Evolutionary conservation across 2,113 vertebrate species (phyloP).

Genomic region (Leucosticte australis): DNA sequence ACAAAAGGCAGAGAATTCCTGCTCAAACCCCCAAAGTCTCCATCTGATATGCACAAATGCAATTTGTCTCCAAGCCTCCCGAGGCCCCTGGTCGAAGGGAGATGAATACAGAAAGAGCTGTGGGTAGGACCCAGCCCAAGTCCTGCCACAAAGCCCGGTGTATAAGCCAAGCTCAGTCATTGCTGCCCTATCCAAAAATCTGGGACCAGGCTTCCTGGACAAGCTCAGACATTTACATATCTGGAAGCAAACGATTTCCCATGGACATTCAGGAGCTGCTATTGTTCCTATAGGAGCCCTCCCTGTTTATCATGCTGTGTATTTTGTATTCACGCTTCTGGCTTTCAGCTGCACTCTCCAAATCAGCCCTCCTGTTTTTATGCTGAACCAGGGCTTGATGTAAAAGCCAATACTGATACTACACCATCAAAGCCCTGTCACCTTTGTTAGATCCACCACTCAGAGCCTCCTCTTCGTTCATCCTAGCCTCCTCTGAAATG

Average conservation of each 20-base stretch:
- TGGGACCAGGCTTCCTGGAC: neutral
- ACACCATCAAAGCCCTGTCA: neutral
- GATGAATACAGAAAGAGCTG: conserved; percentile 16
- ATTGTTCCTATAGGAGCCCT: neutral
- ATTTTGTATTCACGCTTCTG: neutral
- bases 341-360: neutral
- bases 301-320: neutral
- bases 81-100: neutral
- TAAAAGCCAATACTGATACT: neutral
- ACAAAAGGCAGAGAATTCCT: conserved; percentile 49
- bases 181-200: neutral
- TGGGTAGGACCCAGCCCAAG: neutral
- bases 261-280: neutral
- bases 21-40: conserved; percentile 28
- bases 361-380: neutral
- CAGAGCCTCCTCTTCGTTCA: neutral
- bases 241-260: neutral
- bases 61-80: neutral
- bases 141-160: neutral
- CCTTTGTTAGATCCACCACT: neutral
- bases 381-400: neutral
- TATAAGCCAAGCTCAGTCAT: neutral
- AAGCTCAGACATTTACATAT: neutral
- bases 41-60: conserved; percentile 27
- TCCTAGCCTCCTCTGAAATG: neutral